Conservation (phyloP, 2,113 vertebrate genomes). For the Microtus pennsylvanicus region DNA sequence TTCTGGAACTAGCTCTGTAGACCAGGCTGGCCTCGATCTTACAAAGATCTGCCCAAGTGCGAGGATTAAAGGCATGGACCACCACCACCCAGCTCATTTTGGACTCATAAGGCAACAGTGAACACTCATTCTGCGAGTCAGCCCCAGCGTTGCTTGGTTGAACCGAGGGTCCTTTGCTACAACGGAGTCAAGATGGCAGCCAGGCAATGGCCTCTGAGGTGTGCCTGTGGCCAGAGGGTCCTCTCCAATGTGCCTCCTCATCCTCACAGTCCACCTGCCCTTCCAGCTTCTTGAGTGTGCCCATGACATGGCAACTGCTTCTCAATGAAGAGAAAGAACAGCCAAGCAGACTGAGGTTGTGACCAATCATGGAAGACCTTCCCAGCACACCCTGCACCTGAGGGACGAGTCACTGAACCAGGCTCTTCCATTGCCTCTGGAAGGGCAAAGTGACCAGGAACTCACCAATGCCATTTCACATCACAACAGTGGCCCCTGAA, state of each 20-base stretch:
- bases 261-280: neutral
- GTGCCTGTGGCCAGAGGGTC: neutral
- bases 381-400: neutral
- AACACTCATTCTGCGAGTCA: neutral
- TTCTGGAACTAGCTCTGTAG: neutral
- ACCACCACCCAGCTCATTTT: neutral
- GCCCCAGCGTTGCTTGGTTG: neutral
- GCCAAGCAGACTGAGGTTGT: neutral
- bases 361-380: fast-evolving
- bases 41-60: neutral
- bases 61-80: neutral
- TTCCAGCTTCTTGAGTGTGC: neutral
- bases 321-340: neutral
- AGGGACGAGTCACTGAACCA: neutral
- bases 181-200: neutral
- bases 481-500: neutral
- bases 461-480: neutral
- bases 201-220: neutral
- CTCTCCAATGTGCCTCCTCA: neutral
- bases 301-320: neutral
- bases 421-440: neutral
- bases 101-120: neutral
- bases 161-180: neutral
- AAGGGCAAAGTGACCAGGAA: neutral
- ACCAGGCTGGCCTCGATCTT: neutral